Evolutionary conservation across 2,113 vertebrate species (phyloP), one percentile per base, ranked within the genome.

Genomic region (Heterocephalus glaber): DNA sequence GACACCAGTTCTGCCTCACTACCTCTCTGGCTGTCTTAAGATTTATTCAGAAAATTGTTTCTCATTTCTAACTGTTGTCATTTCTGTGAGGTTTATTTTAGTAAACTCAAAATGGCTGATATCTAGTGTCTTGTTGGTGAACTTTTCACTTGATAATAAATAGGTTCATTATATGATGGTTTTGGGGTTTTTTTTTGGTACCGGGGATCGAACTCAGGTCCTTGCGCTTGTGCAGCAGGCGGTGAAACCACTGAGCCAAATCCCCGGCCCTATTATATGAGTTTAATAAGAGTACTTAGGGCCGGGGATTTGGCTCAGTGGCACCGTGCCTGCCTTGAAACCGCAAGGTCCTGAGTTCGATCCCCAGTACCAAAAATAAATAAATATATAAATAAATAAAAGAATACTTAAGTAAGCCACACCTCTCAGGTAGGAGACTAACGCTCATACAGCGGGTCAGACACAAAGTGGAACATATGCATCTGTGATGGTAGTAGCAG

Each of bases 11-110:
- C 20, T 84, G 47, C 22, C 70, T 81, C 54, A 87, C 80, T 49
- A 35, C 35, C 26, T 83, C 4, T 47, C 22, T 76, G 13, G 38
- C 38, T 83, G 49, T 14, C 82, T 7, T 96, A 72, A 80, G 65
- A 81, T n/a, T 83, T 82, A 86, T 54, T 86, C 19, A 91, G 68
- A 96, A 97, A 47, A 52, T n/a, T 5, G 13, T 66, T 90, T 94
- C 86, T 10, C 28, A 7, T 63, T 92, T 95, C 38, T 96, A 61
- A 86, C 44, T 83, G 5, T 56, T 86, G 30, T 61, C 52, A 61
- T 89, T 83, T 84, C 74, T 90, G 49, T 38, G 35, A 76, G 58
- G 35, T 91, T 96, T 74, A 80, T 72, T 92, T 93, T 65, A 30
- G 41, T 81, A 85, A 89, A 38, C n/a, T 86, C 77, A 74, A 74